A percentile compares a stretch with the other conserved stretches of the same genome.
phyloP scores from a whole-genome alignment of 64 coral and sea anemone genomes.

The Actinia tenebrosa region DNA sequence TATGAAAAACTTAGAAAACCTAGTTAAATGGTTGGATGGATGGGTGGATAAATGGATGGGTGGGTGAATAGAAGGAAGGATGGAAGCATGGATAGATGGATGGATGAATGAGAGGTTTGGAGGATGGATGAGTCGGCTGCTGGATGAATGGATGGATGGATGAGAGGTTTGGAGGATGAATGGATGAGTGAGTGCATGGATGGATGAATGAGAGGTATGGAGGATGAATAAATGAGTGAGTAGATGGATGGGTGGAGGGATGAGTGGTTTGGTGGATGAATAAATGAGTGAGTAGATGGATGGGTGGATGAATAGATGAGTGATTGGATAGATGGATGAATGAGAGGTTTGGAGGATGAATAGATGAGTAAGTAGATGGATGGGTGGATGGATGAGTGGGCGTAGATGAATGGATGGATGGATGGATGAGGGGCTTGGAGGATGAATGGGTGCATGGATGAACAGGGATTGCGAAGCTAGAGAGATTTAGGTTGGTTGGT shows the following conservation, averaged over 20 bases:
- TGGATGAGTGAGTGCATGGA: not conserved
- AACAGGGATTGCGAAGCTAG: not conserved
- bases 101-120: not conserved
- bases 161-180: too few relatives aligned
- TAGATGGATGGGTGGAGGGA: too few relatives aligned
- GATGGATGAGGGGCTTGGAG: not conserved
- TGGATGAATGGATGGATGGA: not conserved
- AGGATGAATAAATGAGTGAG: too few relatives aligned
- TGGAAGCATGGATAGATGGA: not conserved
- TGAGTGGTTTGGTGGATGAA: not conserved
- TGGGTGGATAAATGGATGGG: too few relatives aligned
- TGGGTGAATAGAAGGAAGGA: too few relatives aligned
- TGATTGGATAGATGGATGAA: not conserved
- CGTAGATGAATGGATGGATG: not conserved
- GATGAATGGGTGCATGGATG: not conserved
- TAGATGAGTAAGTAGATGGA: too few relatives aligned
- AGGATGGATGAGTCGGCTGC: not conserved
- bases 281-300: too few relatives aligned
- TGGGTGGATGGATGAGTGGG: too few relatives aligned
- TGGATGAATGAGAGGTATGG: too few relatives aligned
- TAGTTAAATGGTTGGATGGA: too few relatives aligned
- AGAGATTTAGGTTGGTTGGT: not conserved
- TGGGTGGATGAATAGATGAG: not conserved
- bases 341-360: too few relatives aligned
- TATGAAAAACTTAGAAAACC: too few relatives aligned